Evolutionary conservation across 2,797 vertebrate genomes (phyloP).

Genomic region (Gymnoscopelus microlampas): DNA sequence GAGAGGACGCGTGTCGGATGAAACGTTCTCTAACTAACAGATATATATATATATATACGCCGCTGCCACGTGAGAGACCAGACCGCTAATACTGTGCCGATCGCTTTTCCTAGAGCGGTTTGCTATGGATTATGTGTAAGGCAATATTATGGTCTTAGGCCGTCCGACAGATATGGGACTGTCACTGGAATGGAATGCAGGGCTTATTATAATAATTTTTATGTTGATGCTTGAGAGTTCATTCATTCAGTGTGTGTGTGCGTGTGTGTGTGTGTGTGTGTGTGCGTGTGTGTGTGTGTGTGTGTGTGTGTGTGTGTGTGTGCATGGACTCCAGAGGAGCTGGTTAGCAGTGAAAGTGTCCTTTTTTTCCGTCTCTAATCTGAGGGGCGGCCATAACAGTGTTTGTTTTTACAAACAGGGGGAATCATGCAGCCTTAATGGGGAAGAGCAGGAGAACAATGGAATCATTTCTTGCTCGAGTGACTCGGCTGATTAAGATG

Average conservation of each 20-base stretch:
- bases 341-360: constrained; percentile 42
- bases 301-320: not conserved
- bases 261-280: constrained; percentile 1
- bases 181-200: constrained; percentile 12
- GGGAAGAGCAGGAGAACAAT: constrained; percentile 61
- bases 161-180: constrained; percentile 1
- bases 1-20: not conserved
- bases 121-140: not conserved
- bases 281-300: constrained; percentile 6
- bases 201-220: not conserved
- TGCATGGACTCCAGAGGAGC: constrained; percentile 1
- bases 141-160: not conserved
- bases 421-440: constrained; percentile 50
- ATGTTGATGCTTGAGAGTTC: not conserved
- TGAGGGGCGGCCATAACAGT: constrained; percentile 12
- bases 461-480: constrained; percentile 68
- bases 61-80: not conserved
- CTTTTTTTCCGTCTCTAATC: constrained; percentile 20
- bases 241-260: not conserved
- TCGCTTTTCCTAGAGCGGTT: not conserved
- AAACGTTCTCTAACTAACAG: constrained; percentile 22
- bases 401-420: constrained; percentile 47
- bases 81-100: not conserved
- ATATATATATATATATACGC: not conserved
- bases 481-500: constrained; percentile 66